phyloP scores from a whole-genome alignment of 2,888 invertebrate species.

The Anarsia innoxiella region DNA sequence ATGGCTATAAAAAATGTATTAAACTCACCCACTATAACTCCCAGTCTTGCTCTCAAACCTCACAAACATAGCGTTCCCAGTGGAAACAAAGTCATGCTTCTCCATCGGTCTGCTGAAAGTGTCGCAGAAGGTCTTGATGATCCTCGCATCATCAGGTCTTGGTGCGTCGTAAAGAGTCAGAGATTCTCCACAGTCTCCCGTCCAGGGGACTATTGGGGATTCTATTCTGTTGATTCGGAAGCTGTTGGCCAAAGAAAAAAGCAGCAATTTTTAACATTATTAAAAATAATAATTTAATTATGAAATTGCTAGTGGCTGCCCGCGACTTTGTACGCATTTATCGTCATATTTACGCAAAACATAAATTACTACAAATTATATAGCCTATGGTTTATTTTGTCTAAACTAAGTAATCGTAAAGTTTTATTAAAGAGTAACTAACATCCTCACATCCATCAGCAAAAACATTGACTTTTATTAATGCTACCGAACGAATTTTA shows the following conservation, averaged over 20 bases:
- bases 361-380: no score
- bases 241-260: slow-evolving; percentile 71
- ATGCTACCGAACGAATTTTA: no score
- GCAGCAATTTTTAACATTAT: no score
- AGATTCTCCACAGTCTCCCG: slow-evolving; percentile 93
- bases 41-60: slow-evolving; percentile 94
- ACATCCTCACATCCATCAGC: no score
- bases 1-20: no score
- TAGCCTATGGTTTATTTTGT: no score
- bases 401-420: no score
- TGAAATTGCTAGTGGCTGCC: no score
- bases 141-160: slow-evolving; percentile 90
- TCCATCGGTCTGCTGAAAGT: slow-evolving; percentile 95
- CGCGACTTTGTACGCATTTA: no score
- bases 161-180: slow-evolving; percentile 92
- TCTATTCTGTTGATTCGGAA: slow-evolving; percentile 92
- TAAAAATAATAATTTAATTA: background rate
- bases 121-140: slow-evolving; percentile 96
- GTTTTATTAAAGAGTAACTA: no score
- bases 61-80: slow-evolving; percentile 89
- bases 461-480: no score
- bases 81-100: slow-evolving; percentile 93
- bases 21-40: slow-evolving; percentile 86
- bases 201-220: slow-evolving; percentile 89
- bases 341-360: no score